Conservation (phyloP, 2,888 invertebrate genomes). For the Scaptomyza reducta region DNA sequence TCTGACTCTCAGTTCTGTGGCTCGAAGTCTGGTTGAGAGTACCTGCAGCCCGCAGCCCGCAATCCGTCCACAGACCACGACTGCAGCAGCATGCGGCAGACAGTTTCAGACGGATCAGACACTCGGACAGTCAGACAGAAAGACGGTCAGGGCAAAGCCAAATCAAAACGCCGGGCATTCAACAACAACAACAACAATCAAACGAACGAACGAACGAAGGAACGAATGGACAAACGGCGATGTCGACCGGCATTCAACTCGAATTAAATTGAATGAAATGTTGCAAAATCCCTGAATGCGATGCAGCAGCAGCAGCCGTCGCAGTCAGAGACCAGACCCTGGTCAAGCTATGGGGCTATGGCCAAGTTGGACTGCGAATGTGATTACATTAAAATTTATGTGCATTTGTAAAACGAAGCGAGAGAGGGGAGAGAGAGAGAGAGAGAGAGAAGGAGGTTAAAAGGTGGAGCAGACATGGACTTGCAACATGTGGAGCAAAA, state of each 20-base stretch:
- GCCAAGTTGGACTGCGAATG: conserved; percentile 67
- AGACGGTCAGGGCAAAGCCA: conserved; percentile 44
- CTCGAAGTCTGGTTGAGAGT: conserved; percentile 27
- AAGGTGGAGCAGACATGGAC: conserved; percentile 36
- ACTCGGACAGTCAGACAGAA: conserved; percentile 21
- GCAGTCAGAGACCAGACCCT: conserved; percentile 12
- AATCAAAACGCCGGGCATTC: conserved; percentile 51
- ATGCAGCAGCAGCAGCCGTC: conserved; percentile 32
- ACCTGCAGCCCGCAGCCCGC: conserved; percentile 23
- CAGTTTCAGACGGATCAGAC: conserved; percentile 4
- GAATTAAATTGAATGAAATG: conserved; percentile 75
- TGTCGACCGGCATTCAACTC: conserved; percentile 54
- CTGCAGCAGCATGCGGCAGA: conserved; percentile 39
- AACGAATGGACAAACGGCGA: conserved; percentile 18
- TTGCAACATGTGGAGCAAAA: conserved; percentile 74
- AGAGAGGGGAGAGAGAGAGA: background rate
- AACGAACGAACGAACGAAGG: conserved; percentile 30
- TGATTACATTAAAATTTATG: conserved; percentile 82
- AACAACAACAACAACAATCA: conserved; percentile 45
- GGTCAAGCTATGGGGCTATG: conserved; percentile 38
- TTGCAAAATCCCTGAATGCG: conserved; percentile 64
- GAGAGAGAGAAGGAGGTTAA: background rate
- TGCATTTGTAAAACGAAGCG: conserved; percentile 74
- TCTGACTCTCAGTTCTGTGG: conserved; percentile 15
- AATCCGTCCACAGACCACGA: conserved; percentile 24